phyloP scores from a whole-genome alignment of 2,888 invertebrate species.

The Lithophane leautieri region DNA sequence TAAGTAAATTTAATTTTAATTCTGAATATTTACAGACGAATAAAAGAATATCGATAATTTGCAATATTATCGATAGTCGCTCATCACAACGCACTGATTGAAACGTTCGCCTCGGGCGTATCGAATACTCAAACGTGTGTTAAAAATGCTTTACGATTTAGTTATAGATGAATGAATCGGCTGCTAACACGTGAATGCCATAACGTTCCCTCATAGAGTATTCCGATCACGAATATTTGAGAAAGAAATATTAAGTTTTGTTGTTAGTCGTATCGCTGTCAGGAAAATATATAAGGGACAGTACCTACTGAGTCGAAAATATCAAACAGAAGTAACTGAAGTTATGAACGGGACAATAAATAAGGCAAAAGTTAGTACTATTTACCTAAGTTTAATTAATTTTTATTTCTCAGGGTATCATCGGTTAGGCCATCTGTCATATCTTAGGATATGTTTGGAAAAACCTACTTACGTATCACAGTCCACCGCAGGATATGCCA shows the following conservation, averaged over 20 bases:
- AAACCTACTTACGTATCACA: not conserved
- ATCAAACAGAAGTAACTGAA: not conserved
- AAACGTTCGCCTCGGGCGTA: constrained; percentile 35
- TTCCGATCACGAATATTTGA: constrained; percentile 42
- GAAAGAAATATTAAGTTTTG: constrained; percentile 48
- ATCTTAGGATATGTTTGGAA: not conserved
- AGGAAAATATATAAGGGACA: constrained; percentile 7
- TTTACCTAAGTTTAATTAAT: not conserved
- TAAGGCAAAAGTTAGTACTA: not conserved
- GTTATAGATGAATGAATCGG: constrained; percentile 49
- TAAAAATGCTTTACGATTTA: constrained; percentile 58
- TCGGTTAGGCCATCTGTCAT: not conserved
- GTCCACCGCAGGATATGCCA: no score
- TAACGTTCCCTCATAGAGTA: constrained; percentile 21
- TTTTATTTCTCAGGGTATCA: not conserved
- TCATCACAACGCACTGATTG: constrained; percentile 32
- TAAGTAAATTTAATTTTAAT: no score
- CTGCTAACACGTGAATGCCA: constrained; percentile 40
- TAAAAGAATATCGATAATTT: no score
- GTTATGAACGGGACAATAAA: not conserved
- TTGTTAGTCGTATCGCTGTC: constrained; percentile 20
- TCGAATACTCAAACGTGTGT: constrained; percentile 47
- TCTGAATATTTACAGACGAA: no score
- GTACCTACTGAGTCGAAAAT: constrained; percentile 1
- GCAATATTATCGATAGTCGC: constrained; percentile 8